Evolutionary conservation across 2,113 vertebrate genomes (phyloP).

Genomic region (Leiothrix lutea): DNA sequence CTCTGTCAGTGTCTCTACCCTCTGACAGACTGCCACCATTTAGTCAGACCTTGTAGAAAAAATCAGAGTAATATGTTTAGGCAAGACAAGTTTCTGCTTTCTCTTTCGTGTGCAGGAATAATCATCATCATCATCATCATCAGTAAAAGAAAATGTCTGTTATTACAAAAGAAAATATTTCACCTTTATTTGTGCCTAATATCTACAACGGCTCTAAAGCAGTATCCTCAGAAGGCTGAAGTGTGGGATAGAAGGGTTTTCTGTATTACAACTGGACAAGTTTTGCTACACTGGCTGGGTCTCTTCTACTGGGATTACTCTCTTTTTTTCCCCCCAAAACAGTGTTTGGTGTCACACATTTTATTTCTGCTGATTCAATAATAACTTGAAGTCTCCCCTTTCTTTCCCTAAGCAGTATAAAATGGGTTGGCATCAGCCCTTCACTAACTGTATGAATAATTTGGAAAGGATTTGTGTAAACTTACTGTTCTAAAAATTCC

Average conservation of each 20-base stretch:
- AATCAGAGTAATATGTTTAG: background rate
- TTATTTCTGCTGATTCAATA: background rate
- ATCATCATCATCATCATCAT: background rate
- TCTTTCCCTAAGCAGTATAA: background rate
- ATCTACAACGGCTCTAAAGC: background rate
- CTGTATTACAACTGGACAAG: background rate
- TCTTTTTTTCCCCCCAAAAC: background rate
- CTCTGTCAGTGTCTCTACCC: background rate
- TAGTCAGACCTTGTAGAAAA: background rate
- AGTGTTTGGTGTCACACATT: background rate
- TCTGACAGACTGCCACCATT: background rate
- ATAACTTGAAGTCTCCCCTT: background rate
- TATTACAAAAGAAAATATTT: background rate
- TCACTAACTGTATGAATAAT: background rate
- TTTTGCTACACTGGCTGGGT: background rate
- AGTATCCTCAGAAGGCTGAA: background rate
- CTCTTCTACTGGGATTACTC: background rate
- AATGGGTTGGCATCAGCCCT: background rate
- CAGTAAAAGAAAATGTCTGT: background rate
- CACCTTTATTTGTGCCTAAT: background rate
- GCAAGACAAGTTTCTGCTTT: background rate
- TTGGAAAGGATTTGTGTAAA: conserved; percentile 1
- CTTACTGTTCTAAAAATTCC: conserved; percentile 30
- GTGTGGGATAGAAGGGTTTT: background rate
- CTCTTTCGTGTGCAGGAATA: background rate